Evolutionary conservation across 2,113 vertebrate species (phyloP).

Genomic region (Chiloscyllium plagiosum): DNA sequence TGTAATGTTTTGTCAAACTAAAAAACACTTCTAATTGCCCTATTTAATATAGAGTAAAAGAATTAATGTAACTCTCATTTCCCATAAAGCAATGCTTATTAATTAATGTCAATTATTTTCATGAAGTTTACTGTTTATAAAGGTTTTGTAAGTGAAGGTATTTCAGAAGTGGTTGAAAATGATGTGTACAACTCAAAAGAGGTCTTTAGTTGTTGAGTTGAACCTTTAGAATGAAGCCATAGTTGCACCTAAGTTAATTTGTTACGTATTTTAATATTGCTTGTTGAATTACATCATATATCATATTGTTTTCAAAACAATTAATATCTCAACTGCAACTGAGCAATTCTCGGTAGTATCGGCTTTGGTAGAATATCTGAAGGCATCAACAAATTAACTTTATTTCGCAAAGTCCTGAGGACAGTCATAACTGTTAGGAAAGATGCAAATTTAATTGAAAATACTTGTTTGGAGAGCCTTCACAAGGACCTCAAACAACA

Average conservation of each 20-base stretch:
- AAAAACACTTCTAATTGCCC: background rate
- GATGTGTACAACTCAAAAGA: background rate
- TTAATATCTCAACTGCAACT: slow-evolving; percentile 24
- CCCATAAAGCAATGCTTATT: background rate
- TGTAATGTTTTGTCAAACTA: background rate
- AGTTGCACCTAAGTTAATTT: background rate
- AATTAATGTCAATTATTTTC: background rate
- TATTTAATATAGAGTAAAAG: background rate
- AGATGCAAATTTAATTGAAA: background rate
- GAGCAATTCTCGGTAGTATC: background rate
- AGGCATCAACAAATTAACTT: background rate
- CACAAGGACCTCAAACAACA: too few relatives aligned
- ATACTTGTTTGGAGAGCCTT: background rate
- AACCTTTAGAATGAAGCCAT: background rate
- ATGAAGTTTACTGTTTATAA: too few relatives aligned
- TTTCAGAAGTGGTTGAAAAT: background rate
- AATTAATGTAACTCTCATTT: background rate
- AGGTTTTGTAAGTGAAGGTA: background rate
- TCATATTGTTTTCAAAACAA: slow-evolving; percentile 25
- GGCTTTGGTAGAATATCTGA: background rate
- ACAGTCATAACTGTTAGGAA: background rate
- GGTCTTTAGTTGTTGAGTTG: background rate
- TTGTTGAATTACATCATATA: background rate
- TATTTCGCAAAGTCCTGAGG: background rate
- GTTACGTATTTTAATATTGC: background rate